Base-by-base conservation (phyloP, 2,888 invertebrate genomes). In the Drosophila nigricruria region DNA sequence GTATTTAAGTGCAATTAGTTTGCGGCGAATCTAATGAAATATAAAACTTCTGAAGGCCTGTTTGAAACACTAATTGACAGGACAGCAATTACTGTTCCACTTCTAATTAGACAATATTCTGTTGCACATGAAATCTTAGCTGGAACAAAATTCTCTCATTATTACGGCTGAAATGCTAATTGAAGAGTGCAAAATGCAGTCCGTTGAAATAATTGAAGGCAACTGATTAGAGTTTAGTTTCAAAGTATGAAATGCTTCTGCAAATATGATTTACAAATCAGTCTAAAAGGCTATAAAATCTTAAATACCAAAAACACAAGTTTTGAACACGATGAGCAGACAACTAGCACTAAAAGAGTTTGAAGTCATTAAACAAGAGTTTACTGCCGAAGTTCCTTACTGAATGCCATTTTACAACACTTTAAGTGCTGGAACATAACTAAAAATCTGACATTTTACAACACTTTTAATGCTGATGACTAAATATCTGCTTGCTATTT, bases 1-100 rank as follows among this genome's bases (percentile, higher is more conserved):
- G 20, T 8, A 16, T 50, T 50, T 50, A 34, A 32, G 18, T 49
- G 27, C 49, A 49, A 34, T 36, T 53, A 25, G 25, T 53, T 36
- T 18, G 23, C 5, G 16, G 52, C 52, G 25, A 25, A 32, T 12
- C 16, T 6, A 53, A 25, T 12, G 25, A 38, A 53, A 36, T 5
- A 9, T n/a, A 9, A 52, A 53, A 38, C n/a, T 38, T 10, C 10
- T 52, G 25, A 16, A 34, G n/a, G 4, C 16, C n/a, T 16, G 0
- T 10, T 25, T 2, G 3, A 25, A 18, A 12, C 25, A n/a, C 53
- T 38, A 38, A 53, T 38, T 53, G 53, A 38, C 18, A 38, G 38
- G 12, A 12, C 12, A 5, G 18, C 5, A 25, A 38, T 23, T 38
- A 25, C 16, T 5, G 38, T 27, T 18, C n/a, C 18, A 10, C 25